These are phyloP conservation scores for Drosophila arizonae DNA, from an alignment of 1,140 invertebrate species.

Conservation along the genomic window DNA sequence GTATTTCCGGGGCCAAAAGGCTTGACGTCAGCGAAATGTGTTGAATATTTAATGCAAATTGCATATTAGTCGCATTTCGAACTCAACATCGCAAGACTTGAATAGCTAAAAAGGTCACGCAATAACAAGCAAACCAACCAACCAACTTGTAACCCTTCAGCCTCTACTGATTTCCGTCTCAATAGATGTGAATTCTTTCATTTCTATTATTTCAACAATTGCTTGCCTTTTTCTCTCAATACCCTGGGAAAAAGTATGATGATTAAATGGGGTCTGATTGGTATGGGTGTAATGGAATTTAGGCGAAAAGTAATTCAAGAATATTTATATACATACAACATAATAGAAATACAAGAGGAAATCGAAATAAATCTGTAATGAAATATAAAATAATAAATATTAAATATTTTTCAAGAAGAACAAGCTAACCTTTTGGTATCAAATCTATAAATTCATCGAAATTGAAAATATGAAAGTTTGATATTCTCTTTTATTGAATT, in stretches of 20 bases:
- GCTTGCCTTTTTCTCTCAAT: slow-evolving; percentile 7
- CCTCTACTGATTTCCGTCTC: slow-evolving; percentile 10
- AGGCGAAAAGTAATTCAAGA: too few relatives aligned
- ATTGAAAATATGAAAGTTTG: not conserved
- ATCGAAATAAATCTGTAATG: too few relatives aligned
- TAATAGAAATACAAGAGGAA: too few relatives aligned
- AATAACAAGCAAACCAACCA: not conserved
- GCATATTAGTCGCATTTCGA: slow-evolving; percentile 36
- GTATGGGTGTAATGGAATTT: too few relatives aligned
- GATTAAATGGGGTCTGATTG: too few relatives aligned
- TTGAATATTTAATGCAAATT: slow-evolving; percentile 45
- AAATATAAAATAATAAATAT: too few relatives aligned
- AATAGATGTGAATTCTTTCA: slow-evolving; percentile 20
- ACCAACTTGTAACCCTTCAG: slow-evolving; percentile 23
- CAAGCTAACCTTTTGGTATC: too few relatives aligned
- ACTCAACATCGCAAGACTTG: slow-evolving; percentile 6
- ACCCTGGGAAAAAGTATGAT: not conserved
- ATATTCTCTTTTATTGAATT: not conserved
- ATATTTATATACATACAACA: too few relatives aligned
- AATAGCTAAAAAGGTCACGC: slow-evolving; percentile 33
- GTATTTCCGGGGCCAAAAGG: slow-evolving; percentile 4
- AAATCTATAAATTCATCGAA: too few relatives aligned
- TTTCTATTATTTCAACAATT: slow-evolving; percentile 18
- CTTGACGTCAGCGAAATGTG: slow-evolving; percentile 38
- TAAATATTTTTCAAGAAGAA: too few relatives aligned